These are phyloP conservation scores for Venustoraphidia nigricollis DNA, from an alignment of 2,888 invertebrate species.

Conservation along the genomic window DNA sequence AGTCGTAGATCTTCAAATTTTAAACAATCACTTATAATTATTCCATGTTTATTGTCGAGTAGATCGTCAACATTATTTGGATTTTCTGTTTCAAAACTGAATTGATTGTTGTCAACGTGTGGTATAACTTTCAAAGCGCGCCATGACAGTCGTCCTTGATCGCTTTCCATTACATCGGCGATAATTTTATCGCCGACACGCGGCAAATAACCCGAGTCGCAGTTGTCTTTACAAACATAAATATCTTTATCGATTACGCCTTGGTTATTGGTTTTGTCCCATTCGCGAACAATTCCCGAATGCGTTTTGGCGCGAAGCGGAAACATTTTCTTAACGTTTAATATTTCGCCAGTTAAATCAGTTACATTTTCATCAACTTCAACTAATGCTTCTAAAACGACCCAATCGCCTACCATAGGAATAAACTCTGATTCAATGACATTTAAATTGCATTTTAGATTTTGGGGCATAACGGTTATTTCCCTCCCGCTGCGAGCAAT, in stretches of 20 bases:
- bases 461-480: slow-evolving; percentile 33
- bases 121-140: slow-evolving; percentile 37
- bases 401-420: slow-evolving; percentile 54
- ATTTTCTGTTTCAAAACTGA: slow-evolving; percentile 8
- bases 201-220: slow-evolving; percentile 37
- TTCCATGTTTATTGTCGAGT: slow-evolving; percentile 29
- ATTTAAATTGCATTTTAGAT: slow-evolving; percentile 45
- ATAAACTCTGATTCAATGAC: slow-evolving; percentile 43
- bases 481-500: slow-evolving; percentile 23
- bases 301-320: slow-evolving; percentile 41
- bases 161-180: slow-evolving; percentile 58
- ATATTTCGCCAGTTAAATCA: slow-evolving; percentile 35
- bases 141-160: slow-evolving; percentile 40
- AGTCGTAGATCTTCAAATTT: slow-evolving; percentile 23
- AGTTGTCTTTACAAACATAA: slow-evolving; percentile 39
- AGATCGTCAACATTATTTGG: slow-evolving; percentile 14
- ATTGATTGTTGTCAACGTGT: slow-evolving; percentile 5
- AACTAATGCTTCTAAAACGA: slow-evolving; percentile 44
- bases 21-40: slow-evolving; percentile 34
- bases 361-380: slow-evolving; percentile 40
- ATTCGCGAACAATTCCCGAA: slow-evolving; percentile 32
- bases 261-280: slow-evolving; percentile 22
- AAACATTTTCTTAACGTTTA: slow-evolving; percentile 42
- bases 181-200: slow-evolving; percentile 43
- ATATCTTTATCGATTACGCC: slow-evolving; percentile 42